phyloP scores from a whole-genome alignment of 2,113 vertebrate genomes.

The Periophthalmodon schlosseri region DNA sequence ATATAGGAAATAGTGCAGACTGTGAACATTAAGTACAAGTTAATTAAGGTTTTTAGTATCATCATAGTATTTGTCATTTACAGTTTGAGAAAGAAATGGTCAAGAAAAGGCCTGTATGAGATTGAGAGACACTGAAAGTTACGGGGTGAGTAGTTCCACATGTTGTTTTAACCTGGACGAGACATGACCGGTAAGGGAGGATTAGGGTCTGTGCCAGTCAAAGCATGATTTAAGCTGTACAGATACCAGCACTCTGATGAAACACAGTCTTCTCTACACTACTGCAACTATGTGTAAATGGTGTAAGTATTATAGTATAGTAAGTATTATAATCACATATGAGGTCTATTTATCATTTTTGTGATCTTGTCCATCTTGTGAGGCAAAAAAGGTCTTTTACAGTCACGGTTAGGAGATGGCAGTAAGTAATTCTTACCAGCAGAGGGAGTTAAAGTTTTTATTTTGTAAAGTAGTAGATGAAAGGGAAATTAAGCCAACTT shows the following conservation, averaged over 20 bases:
- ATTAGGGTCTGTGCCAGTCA: neutral
- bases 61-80: too few relatives aligned
- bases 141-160: conserved; percentile 45
- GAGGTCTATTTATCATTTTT: neutral
- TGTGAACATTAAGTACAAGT: too few relatives aligned
- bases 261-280: neutral
- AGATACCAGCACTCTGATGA: neutral
- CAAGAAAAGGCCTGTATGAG: conserved; percentile 58
- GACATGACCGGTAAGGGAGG: neutral
- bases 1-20: too few relatives aligned
- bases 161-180: neutral
- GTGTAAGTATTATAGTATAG: neutral
- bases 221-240: neutral
- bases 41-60: too few relatives aligned
- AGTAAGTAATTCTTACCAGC: neutral
- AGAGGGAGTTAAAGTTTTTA: neutral
- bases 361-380: neutral
- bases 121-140: conserved; percentile 52
- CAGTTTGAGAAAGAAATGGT: conserved; percentile 88
- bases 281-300: neutral
- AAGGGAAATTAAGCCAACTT: neutral
- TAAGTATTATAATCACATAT: neutral
- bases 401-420: neutral
- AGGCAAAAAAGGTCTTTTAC: neutral
- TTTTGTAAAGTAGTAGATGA: neutral